Evolutionary conservation across 2,113 vertebrate species (phyloP).

Genomic region (Peromyscus maniculatus): DNA sequence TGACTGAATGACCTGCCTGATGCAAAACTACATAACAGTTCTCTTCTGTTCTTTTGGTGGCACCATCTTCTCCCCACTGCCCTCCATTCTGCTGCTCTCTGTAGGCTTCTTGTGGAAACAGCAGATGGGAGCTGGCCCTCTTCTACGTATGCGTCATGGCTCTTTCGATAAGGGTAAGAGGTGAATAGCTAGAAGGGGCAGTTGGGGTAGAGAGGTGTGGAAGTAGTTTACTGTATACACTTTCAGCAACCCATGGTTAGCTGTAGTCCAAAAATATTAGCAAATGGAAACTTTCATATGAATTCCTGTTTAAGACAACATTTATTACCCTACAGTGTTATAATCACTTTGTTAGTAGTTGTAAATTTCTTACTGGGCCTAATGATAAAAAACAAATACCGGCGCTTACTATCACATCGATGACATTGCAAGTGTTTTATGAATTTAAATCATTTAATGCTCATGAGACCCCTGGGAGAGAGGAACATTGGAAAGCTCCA

Average conservation of each 20-base stretch:
- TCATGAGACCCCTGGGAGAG: neutral
- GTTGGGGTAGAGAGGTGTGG: neutral
- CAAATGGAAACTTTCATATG: neutral
- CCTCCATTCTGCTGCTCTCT: neutral
- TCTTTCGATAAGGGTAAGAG: neutral
- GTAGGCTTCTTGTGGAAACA: neutral
- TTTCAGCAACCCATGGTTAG: neutral
- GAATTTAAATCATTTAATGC: neutral
- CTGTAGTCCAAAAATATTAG: neutral
- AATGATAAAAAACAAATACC: neutral
- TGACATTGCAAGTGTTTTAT: neutral
- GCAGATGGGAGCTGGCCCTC: neutral
- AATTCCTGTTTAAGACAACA: neutral
- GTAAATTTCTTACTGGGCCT: neutral
- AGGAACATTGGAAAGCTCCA: neutral
- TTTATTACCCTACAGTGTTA: neutral
- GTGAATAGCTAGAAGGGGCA: neutral
- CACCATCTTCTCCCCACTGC: accelerated
- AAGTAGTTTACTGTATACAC: neutral
- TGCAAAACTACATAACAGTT: neutral
- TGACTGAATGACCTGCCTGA: neutral
- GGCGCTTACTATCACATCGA: neutral
- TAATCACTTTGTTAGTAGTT: neutral
- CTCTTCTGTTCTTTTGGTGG: neutral
- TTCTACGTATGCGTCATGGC: neutral